Evolutionary conservation across 1,140 invertebrate species (phyloP), one percentile per base, ranked within the genome.

Genomic region (Ceratitis capitata): DNA sequence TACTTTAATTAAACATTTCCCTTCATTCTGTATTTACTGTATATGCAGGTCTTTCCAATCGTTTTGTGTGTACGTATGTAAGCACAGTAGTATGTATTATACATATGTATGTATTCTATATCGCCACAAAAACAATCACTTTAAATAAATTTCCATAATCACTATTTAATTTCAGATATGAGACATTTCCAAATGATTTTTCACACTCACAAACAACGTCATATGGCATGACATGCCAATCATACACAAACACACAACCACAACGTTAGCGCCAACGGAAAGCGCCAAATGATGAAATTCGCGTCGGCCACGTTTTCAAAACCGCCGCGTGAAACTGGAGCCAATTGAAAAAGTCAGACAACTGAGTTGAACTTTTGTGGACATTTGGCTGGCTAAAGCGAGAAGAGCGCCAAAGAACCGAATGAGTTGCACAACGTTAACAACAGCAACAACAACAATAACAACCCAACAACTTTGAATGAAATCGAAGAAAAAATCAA

Each of bases 271-370:
- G 26, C n/a, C 56, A 61, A 78, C 69, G 69, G n/a, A 78, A 78
- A 9, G 69, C 69, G 16, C 39, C 42, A 47, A 47, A 45, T 26
- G 14, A 23, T 45, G 5, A 78, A 78, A 78, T 78, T 78, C 69
- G 69, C 69, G 42, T 78, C 69, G 69, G 69, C 69, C 69, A 78
- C 69, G 69, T 78, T 78, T 78, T 78, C 3, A 45, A 78, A 78
- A 45, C 69, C 69, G 69, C 69, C 69, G 69, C 16, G 69, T 78
- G 69, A 78, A 78, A 45, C 69, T 78, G 69, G 69, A 78, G 39
- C 69, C 69, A 78, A 78, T 78, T 78, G 69, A 78, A 78, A 78
- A 78, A 78, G 39, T 78, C 69, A 47, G 39, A 78, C 69, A 78
- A 78, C 69, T 78, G 69, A 78, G 39, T 45, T 78, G 19, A 78